These are phyloP conservation scores for Itoplectis maculator DNA, from an alignment of 2,888 invertebrate genomes.

Conservation along the genomic window DNA sequence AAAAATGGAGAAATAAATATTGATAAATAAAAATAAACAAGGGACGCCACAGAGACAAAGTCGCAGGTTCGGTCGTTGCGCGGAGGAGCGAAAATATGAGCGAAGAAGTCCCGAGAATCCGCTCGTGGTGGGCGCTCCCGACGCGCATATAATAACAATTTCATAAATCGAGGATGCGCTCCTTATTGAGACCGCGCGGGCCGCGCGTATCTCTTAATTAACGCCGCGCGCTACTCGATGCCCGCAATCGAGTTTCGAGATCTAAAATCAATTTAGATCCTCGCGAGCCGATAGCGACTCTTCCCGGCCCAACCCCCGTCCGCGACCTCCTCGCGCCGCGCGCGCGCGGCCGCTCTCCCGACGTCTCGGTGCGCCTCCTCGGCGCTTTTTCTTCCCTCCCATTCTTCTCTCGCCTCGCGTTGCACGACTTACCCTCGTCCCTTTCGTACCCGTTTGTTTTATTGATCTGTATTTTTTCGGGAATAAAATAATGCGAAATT, in stretches of 20 bases:
- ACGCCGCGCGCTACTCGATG: constrained; percentile 75
- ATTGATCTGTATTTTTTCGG: too few species aligned
- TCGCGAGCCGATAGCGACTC: constrained; percentile 73
- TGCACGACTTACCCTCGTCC: too few species aligned
- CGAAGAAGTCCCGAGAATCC: constrained; percentile 12
- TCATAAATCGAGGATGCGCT: constrained; percentile 73
- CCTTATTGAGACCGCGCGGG: constrained; percentile 77
- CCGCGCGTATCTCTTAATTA: constrained; percentile 79
- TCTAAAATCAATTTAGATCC: constrained; percentile 81
- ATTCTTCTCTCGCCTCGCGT: constrained; percentile 14
- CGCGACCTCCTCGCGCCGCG: constrained; percentile 44
- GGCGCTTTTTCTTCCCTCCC: constrained; percentile 11
- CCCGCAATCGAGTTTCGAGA: constrained; percentile 76
- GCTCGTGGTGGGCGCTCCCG: constrained; percentile 42
- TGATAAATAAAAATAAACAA: constrained; percentile 7
- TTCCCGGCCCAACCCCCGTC: constrained; percentile 52
- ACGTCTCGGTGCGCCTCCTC: constrained; percentile 38
- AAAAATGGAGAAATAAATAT: constrained; percentile 18
- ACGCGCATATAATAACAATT: constrained; percentile 66
- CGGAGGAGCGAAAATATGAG: constrained; percentile 28
- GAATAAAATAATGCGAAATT: too few species aligned
- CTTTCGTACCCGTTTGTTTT: too few species aligned
- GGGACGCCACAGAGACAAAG: constrained; percentile 16
- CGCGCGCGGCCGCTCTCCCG: too few species aligned
- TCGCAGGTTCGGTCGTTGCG: neutral